Evolutionary conservation across 1,140 invertebrate species (phyloP).

Genomic region (Mylabris phalerata): DNA sequence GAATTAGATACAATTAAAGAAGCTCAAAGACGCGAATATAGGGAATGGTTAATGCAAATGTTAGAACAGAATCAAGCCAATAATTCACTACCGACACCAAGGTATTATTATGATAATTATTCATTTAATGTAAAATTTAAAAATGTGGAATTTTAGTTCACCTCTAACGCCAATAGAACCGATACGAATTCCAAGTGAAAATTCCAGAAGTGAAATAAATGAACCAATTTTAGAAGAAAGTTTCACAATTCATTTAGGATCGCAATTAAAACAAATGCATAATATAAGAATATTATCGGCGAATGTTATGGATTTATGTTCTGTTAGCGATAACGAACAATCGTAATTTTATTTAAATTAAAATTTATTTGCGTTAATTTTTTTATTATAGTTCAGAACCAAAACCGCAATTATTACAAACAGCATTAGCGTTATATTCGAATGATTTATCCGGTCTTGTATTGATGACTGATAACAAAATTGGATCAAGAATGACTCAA

Average conservation of each 20-base stretch:
- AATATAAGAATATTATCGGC: slow-evolving; percentile 88
- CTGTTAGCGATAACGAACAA: slow-evolving; percentile 52
- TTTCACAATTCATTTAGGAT: slow-evolving; percentile 94
- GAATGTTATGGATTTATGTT: slow-evolving; percentile 81
- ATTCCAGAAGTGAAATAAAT: slow-evolving; percentile 28
- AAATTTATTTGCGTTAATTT: slow-evolving; percentile 8
- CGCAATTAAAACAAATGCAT: slow-evolving; percentile 97
- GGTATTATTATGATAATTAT: slow-evolving; percentile 31
- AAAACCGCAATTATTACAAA: slow-evolving; percentile 79
- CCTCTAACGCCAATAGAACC: slow-evolving; percentile 28
- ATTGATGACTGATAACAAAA: slow-evolving; percentile 70
- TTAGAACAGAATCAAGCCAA: slow-evolving; percentile 59
- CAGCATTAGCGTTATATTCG: slow-evolving; percentile 88
- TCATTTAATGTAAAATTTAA: not conserved
- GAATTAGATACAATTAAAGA: slow-evolving; percentile 67
- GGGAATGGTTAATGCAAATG: slow-evolving; percentile 72
- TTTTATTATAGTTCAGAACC: slow-evolving; percentile 47
- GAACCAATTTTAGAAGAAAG: slow-evolving; percentile 73
- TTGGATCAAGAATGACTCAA: slow-evolving; percentile 67
- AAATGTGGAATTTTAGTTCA: slow-evolving; percentile 25
- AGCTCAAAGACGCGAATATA: slow-evolving; percentile 71
- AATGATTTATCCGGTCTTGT: slow-evolving; percentile 84
- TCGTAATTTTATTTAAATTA: slow-evolving; percentile 31
- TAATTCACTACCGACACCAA: slow-evolving; percentile 47
- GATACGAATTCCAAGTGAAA: not conserved